A percentile compares a stretch with the other conserved stretches of the same genome.
phyloP scores from a whole-genome alignment of 2,888 invertebrate species.

The Tortricodes alternella region DNA sequence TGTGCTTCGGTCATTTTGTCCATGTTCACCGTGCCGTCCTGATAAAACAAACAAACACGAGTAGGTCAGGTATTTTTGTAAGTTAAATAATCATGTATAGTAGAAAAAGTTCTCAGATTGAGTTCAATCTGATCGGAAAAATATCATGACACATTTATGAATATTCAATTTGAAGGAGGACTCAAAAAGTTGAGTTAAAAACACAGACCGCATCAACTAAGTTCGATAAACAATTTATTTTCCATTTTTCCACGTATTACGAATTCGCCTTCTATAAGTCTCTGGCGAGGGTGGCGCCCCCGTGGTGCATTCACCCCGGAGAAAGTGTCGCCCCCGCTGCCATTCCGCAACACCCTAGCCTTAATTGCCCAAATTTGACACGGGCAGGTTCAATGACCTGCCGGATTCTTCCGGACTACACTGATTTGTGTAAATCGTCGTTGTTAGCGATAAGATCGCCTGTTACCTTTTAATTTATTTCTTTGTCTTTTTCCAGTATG shows the following conservation, averaged over 20 bases:
- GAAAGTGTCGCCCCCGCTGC: conserved; percentile 71
- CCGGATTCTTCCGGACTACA: conserved; percentile 46
- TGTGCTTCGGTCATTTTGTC: conserved; percentile 90
- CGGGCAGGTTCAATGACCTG: conserved; percentile 66
- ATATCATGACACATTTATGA: background rate
- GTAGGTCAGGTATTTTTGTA: too few relatives aligned
- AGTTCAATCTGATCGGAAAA: background rate
- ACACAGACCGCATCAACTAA: too few relatives aligned
- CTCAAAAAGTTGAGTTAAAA: too few relatives aligned
- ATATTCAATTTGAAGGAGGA: background rate
- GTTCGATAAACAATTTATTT: too few relatives aligned
- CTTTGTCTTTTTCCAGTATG: too few relatives aligned
- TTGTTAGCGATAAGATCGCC: too few relatives aligned
- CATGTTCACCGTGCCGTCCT: conserved; percentile 88
- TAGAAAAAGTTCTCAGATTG: too few relatives aligned
- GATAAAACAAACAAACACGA: conserved; percentile 33
- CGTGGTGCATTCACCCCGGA: conserved; percentile 79
- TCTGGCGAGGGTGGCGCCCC: conserved; percentile 65
- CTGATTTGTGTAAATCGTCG: conserved; percentile 10
- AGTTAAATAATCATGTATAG: too few relatives aligned
- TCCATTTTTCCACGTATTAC: too few relatives aligned
- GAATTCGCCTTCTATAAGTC: conserved; percentile 55
- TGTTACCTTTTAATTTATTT: too few relatives aligned
- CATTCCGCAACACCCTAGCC: conserved; percentile 63
- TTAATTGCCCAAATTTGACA: conserved; percentile 74